Base-by-base conservation (phyloP, 2,888 invertebrate genomes). In the Cataglyphis livida region DNA sequence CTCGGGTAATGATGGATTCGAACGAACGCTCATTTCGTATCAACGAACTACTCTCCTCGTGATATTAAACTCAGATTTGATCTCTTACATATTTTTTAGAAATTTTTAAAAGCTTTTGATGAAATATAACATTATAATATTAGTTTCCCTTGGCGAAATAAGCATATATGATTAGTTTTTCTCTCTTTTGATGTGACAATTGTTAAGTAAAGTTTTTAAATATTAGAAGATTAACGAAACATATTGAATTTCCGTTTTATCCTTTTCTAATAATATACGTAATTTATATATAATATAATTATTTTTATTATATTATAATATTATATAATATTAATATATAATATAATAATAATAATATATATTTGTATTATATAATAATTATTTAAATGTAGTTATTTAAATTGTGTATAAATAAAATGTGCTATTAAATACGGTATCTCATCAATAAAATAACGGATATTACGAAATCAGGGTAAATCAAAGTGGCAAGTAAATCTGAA, bases 1-100 rank as follows among this genome's bases (percentile, higher is more conserved):
- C 84, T 86, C 84, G 78, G 74, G 90, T 91, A 91, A 91, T 85
- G 91, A 91, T 88, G 91, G 92, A 85, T 91, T 89, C 82, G 88
- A 91, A 89, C 90, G 35, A 85, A 64, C 90, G 85, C 61, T 66
- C 74, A 81, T 85, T 79, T 75, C 32, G 75, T 64, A 48, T 68
- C 82, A 84, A 83, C 84, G 81, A 89, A 70, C 62, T 57, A 41
- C 28, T 38, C 57, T 57, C 3, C n/a, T 18, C 59, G 59, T 18
- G 44, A 38, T 18, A 18, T 59, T 21, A 38, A 54, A 41, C 28
- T 9, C 44, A 7, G 12, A 59, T 54, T 25, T 38, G 15, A 70
- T 44, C 15, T 2, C 10, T 21, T 38, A 38, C n/a, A 9, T 21
- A 54, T 21, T 15, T 57, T 57, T 10, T 5, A 25, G 0, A 9